Evolutionary conservation across 1,140 invertebrate species (phyloP).

Genomic region (Goniozus legneri): DNA sequence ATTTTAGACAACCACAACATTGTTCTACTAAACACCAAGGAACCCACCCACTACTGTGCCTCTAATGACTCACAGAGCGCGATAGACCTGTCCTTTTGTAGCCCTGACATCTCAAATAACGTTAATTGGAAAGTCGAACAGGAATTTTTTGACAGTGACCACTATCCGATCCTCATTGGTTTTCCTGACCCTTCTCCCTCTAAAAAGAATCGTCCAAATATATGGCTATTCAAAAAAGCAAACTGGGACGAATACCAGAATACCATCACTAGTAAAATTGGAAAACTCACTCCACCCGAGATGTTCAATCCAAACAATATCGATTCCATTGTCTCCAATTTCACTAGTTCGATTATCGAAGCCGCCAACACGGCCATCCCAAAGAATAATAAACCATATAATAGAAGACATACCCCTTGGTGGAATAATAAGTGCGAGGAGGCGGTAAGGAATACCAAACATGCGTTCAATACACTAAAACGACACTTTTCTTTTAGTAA

Average conservation of each 20-base stretch:
- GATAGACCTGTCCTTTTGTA: slow-evolving; percentile 30
- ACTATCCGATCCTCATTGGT: slow-evolving; percentile 27
- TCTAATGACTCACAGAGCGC: slow-evolving; percentile 20
- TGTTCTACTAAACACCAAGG: slow-evolving; percentile 27
- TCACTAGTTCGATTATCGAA: slow-evolving; percentile 18
- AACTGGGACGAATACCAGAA: slow-evolving; percentile 24
- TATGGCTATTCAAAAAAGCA: slow-evolving; percentile 18
- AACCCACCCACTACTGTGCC: slow-evolving; percentile 28
- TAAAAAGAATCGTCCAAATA: slow-evolving; percentile 9
- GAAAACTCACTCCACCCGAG: background rate
- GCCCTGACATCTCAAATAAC: slow-evolving; percentile 9
- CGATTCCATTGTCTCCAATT: slow-evolving; percentile 17
- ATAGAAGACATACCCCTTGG: slow-evolving; percentile 29
- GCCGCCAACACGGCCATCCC: slow-evolving; percentile 23
- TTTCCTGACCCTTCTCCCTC: background rate
- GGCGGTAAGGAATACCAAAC: slow-evolving; percentile 26
- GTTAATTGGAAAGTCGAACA: slow-evolving; percentile 31
- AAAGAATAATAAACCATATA: slow-evolving; percentile 13
- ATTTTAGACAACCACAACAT: slow-evolving; percentile 22
- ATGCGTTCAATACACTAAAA: slow-evolving; percentile 26
- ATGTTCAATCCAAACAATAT: slow-evolving; percentile 8
- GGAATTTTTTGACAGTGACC: slow-evolving; percentile 32
- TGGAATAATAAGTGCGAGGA: slow-evolving; percentile 32
- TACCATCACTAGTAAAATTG: slow-evolving; percentile 16
- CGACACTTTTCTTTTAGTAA: too few species aligned